Evolutionary conservation across 2,113 vertebrate species (phyloP), one percentile per base, ranked within the genome.

Genomic region (Platycercus adscitus): DNA sequence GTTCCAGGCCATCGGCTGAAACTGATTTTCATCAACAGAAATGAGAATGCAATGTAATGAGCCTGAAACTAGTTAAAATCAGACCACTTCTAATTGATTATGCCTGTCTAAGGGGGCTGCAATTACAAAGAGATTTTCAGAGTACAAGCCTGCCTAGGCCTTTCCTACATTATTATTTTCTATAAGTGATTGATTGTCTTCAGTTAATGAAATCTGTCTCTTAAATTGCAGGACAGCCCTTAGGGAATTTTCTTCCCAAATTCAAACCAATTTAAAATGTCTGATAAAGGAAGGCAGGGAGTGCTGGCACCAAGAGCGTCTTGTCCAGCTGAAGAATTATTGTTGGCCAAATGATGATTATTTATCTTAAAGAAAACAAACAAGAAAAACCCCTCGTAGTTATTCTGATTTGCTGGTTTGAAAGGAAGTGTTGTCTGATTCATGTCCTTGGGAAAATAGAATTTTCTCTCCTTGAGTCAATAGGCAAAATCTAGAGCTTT

Each of bases 61-160:
- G 91, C 88, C 97, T 98, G 95, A 93, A 97, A 97, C 97, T 98
- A 97, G 96, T 98, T 98, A 98, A 97, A 98, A 96, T 97, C 95
- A 97, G 94, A 95, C 95, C 88, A 95, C 90, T 97, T 96, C 92
- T 98, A 97, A 98, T 97, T 98, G 97, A 96, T 97, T 97, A 95
- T 96, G 95, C 86, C 97, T 97, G 97, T 96, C 95, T 89, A 88
- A 96, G 88, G 61, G 81, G 91, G 89, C 90, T 98, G 94, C 63
- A 94, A 96, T 97, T 98, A 97, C 95, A 97, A 97, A 98, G 96
- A 96, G 86, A 72, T 92, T 95, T 97, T 95, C 91, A 92, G 96
- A 94, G 87, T 83, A 86, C 91, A 88, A 63, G 75, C 88, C 96
- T 96, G 94, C 91, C 80, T 91, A 91, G 88, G 71, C 90, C 76